Percentiles rank a stretch among this genome's conserved stretches.
Evolutionary conservation across 2,113 vertebrate species (phyloP).

Genomic region (Conger conger): DNA sequence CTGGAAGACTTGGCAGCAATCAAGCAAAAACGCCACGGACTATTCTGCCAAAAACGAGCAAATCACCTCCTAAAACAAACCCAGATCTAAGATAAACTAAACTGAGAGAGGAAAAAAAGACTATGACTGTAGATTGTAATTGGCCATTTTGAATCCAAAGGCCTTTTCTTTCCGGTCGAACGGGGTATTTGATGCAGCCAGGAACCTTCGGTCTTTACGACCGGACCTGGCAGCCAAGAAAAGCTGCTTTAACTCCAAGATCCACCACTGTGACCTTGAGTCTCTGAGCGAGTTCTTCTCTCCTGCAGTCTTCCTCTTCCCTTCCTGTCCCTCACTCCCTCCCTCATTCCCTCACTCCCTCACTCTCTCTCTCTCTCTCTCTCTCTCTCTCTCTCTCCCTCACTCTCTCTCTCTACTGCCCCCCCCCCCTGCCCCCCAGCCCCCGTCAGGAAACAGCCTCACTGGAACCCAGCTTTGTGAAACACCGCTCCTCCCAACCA

Average conservation of each 20-base stretch:
- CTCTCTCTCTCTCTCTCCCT: background rate
- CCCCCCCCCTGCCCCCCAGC: background rate
- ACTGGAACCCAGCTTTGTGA: background rate
- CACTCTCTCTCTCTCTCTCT: too few relatives aligned
- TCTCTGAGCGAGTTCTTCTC: background rate
- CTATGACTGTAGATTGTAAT: background rate
- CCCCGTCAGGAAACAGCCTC: conserved; percentile 8
- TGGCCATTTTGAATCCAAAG: background rate
- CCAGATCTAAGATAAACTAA: background rate
- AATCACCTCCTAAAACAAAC: background rate
- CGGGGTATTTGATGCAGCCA: background rate
- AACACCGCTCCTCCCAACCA: conserved; percentile 2
- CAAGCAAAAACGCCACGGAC: background rate
- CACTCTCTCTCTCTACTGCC: background rate
- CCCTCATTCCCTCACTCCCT: background rate
- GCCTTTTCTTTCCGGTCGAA: background rate
- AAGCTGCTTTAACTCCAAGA: conserved; percentile 16
- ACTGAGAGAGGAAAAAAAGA: background rate
- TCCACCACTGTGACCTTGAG: conserved; percentile 24
- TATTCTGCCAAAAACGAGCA: background rate
- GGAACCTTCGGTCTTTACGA: background rate
- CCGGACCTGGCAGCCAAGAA: conserved; percentile 20
- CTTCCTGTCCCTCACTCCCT: background rate
- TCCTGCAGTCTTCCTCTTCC: background rate
- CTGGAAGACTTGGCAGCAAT: background rate